Evolutionary conservation across 2,113 vertebrate species (phyloP), one percentile per base, ranked within the genome.

Genomic region (Microcebus jonahi): DNA sequence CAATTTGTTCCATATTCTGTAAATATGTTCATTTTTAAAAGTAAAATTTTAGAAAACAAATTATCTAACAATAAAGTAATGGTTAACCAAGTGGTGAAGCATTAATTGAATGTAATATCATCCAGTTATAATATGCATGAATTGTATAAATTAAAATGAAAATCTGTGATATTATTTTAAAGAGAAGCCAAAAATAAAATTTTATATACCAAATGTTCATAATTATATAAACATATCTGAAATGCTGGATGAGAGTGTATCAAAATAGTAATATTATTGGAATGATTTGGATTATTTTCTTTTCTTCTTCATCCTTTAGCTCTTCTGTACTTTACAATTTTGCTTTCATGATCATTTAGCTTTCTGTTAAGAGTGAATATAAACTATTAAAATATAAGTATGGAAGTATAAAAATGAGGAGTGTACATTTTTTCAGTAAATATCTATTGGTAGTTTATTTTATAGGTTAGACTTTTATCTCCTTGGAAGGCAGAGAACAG

Each of bases 131-230:
- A 23, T 70, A 70, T 29, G 39, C 63, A 85, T 76, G 17, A 71
- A 48, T 80, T 71, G 13, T 87, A 48, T 57, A 86, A 86, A 29
- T 34, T 65, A 95, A 85, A 11, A 92, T 36, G 14, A 57, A 90
- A 90, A 86, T 53, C 21, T 34, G 39, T 92, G 39, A 76, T 85
- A 89, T 4, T 63, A 88, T 96, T 90, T 87, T 77, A 27, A 61
- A 81, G 42, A 67, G 23, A 94, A 92, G 36, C 3, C 27, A 67
- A 25, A 96, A 89, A 59, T 77, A 42, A 39, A 86, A 73, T 77
- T 71, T 53, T 86, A 71, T 71, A 42, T 5, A 65, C 25, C 53
- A 85, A 55, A 77, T 94, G 20, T 79, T 92, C 39, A 82, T 23
- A 85, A 50, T 36, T 70, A 20, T 76, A 23, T 57, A 92, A 94